Evolutionary conservation across 1,140 invertebrate genomes (phyloP).

Genomic region (Rhysida immarginata): DNA sequence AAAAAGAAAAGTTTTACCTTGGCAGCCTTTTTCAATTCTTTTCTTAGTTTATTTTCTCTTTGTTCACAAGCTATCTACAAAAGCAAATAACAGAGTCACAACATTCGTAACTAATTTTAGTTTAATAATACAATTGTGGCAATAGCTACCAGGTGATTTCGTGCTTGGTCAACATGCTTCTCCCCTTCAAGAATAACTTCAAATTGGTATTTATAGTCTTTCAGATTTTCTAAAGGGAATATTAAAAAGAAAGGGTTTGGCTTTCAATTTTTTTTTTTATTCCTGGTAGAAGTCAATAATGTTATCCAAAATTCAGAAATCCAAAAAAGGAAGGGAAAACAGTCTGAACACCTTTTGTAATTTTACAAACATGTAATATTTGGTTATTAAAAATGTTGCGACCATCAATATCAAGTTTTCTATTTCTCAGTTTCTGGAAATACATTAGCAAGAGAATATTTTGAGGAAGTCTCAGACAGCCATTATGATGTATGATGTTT

Average conservation of each 20-base stretch:
- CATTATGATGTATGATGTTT: too few relatives aligned
- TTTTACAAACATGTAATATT: too few relatives aligned
- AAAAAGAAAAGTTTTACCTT: constrained; percentile 21
- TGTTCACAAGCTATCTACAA: constrained; percentile 29
- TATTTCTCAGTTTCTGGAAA: too few relatives aligned
- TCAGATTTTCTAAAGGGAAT: constrained; percentile 30
- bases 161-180: constrained; percentile 32
- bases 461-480: too few relatives aligned
- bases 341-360: too few relatives aligned
- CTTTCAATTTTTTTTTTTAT: too few relatives aligned
- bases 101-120: neutral
- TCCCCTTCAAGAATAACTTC: constrained; percentile 39
- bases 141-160: constrained; percentile 31
- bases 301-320: too few relatives aligned
- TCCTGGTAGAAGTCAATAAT: too few relatives aligned
- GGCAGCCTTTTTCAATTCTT: constrained; percentile 34
- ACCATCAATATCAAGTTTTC: too few relatives aligned
- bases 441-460: too few relatives aligned
- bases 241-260: neutral
- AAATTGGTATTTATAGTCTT: constrained; percentile 35
- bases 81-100: constrained; percentile 6
- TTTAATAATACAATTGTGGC: neutral
- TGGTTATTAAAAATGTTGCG: too few relatives aligned
- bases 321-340: too few relatives aligned
- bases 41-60: constrained; percentile 31